Percentiles rank a stretch among this genome's conserved stretches.
Evolutionary conservation across 2,113 vertebrate genomes (phyloP).

Genomic region (Aramus guarauna): DNA sequence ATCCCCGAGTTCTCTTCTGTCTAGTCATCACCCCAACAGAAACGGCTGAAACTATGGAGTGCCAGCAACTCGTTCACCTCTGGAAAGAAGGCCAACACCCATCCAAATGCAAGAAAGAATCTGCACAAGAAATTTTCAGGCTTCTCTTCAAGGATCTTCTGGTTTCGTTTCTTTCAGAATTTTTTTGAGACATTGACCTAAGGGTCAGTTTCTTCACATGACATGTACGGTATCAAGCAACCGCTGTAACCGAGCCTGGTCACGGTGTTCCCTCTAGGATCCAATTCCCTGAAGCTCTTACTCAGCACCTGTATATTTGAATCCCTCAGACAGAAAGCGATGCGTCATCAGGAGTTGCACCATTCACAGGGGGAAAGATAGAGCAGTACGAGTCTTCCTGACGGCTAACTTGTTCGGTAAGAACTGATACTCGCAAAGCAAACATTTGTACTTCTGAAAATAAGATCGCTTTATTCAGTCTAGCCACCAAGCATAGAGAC

Average conservation of each 20-base stretch:
- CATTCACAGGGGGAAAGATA: neutral
- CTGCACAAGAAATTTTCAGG: neutral
- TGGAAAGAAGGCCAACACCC: neutral
- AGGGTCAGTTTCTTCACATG: neutral
- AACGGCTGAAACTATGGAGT: neutral
- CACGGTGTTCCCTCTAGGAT: neutral
- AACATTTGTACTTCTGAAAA: neutral
- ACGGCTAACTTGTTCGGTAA: neutral
- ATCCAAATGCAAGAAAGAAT: neutral
- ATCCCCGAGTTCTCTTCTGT: neutral
- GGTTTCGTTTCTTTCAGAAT: neutral
- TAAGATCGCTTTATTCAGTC: neutral
- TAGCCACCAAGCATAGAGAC: neutral
- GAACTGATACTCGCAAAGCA: neutral
- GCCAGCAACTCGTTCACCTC: neutral
- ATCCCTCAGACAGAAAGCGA: accelerated
- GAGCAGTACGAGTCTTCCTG: accelerated
- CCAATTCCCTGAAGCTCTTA: neutral
- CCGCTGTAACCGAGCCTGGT: neutral
- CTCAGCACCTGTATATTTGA: neutral
- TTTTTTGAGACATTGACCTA: neutral
- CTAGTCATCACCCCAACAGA: neutral
- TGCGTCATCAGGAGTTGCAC: neutral
- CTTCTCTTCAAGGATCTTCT: neutral
- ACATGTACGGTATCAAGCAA: neutral